A percentile compares a stretch with the other conserved stretches of the same genome.
phyloP scores from a whole-genome alignment of 2,888 invertebrate species.

The Disparrhopalites patrizii region DNA sequence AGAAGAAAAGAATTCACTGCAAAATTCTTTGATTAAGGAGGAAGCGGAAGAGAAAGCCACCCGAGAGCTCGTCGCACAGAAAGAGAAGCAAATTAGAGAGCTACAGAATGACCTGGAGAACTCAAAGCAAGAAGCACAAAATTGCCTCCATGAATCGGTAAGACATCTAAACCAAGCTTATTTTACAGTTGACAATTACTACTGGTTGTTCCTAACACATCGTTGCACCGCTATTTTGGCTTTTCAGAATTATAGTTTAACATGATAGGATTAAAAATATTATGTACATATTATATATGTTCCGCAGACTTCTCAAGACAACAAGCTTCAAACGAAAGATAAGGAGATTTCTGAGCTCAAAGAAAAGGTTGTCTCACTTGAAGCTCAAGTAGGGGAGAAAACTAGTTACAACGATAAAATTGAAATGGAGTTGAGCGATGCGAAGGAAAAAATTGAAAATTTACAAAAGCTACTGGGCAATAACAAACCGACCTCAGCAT shows the following conservation, averaged over 20 bases:
- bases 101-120: slow-evolving; percentile 43
- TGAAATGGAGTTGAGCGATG: slow-evolving; percentile 36
- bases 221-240: too few relatives aligned
- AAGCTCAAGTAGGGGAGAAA: slow-evolving; percentile 45
- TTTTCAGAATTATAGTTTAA: too few relatives aligned
- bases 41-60: slow-evolving; percentile 35
- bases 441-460: slow-evolving; percentile 17
- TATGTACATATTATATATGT: too few relatives aligned
- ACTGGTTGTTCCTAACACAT: too few relatives aligned
- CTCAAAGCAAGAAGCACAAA: slow-evolving; percentile 39
- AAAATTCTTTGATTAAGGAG: slow-evolving; percentile 37
- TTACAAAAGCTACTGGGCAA: slow-evolving; percentile 7
- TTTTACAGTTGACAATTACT: too few relatives aligned
- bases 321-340: slow-evolving; percentile 32
- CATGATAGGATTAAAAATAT: too few relatives aligned
- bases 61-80: slow-evolving; percentile 29
- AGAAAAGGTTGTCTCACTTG: slow-evolving; percentile 41
- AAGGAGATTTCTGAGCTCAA: slow-evolving; percentile 42
- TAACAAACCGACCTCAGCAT: slow-evolving; percentile 1
- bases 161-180: slow-evolving; percentile 20
- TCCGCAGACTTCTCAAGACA: slow-evolving; percentile 31
- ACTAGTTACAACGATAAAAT: slow-evolving; percentile 35
- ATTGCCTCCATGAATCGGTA: slow-evolving; percentile 43
- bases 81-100: slow-evolving; percentile 36
- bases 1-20: slow-evolving; percentile 40